Conservation (phyloP, 2,797 vertebrate genomes). For the Gallinago stenura region DNA sequence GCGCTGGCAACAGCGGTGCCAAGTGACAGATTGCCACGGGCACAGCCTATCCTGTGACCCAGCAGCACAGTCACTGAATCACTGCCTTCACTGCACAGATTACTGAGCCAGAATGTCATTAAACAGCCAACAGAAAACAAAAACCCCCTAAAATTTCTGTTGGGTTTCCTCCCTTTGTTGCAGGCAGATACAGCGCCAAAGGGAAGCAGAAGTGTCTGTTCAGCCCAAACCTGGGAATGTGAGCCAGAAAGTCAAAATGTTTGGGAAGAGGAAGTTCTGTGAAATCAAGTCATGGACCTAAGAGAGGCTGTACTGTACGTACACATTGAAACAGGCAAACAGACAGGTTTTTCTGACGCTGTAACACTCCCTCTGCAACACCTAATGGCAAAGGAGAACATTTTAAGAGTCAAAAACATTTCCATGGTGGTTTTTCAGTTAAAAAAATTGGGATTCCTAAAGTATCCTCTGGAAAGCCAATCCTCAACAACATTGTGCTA, state of each 20-base stretch:
- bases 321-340: background rate
- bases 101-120: background rate
- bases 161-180: background rate
- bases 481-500: rapidly evolving
- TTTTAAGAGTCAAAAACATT: background rate
- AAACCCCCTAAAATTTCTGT: background rate
- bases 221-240: background rate
- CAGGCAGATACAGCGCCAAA: background rate
- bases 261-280: background rate
- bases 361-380: background rate
- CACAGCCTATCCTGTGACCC: background rate
- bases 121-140: background rate
- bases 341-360: background rate
- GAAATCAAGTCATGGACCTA: background rate
- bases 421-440: background rate
- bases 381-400: background rate
- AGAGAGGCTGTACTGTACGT: background rate
- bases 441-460: background rate
- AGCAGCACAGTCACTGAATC: background rate
- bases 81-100: background rate
- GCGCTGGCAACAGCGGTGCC: background rate
- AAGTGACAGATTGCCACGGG: conserved; percentile 9
- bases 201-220: background rate
- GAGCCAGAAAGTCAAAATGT: background rate
- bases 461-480: background rate